These are phyloP conservation scores for Tangachromis dhanisi DNA, from an alignment of 2,113 vertebrate species.

Conservation along the genomic window DNA sequence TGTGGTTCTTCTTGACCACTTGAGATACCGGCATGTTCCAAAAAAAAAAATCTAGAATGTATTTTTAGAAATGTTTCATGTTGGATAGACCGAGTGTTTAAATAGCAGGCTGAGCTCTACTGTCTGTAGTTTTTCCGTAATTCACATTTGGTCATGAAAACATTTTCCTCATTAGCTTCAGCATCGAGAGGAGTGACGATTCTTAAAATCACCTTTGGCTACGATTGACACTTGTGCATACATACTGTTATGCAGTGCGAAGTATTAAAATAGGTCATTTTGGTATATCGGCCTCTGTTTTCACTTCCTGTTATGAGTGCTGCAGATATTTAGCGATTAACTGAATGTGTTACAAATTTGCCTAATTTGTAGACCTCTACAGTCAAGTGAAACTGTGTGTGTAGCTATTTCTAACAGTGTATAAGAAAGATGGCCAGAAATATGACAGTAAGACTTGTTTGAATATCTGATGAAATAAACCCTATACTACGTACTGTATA, in stretches of 20 bases:
- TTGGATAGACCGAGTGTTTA: conserved; percentile 29
- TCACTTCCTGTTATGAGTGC: neutral
- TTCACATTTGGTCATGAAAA: neutral
- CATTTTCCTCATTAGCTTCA: neutral
- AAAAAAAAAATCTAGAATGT: conserved; percentile 17
- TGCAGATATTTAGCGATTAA: neutral
- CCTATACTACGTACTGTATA: neutral
- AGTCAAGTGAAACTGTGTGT: neutral
- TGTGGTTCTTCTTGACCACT: neutral
- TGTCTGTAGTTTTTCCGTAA: neutral
- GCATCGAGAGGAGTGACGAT: neutral
- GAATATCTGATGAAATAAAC: neutral
- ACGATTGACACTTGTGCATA: neutral
- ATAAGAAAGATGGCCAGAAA: neutral
- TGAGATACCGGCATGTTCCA: conserved; percentile 7
- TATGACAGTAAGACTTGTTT: neutral
- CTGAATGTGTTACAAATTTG: neutral
- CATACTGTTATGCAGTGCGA: neutral
- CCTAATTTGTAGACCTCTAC: neutral
- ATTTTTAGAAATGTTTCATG: conserved; percentile 5
- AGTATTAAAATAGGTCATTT: neutral
- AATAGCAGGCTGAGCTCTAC: neutral
- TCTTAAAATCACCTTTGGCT: neutral
- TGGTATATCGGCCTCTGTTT: neutral
- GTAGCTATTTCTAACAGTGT: neutral